Base-by-base conservation (phyloP, 2,797 vertebrate species). In the Enteromius viviparus region DNA sequence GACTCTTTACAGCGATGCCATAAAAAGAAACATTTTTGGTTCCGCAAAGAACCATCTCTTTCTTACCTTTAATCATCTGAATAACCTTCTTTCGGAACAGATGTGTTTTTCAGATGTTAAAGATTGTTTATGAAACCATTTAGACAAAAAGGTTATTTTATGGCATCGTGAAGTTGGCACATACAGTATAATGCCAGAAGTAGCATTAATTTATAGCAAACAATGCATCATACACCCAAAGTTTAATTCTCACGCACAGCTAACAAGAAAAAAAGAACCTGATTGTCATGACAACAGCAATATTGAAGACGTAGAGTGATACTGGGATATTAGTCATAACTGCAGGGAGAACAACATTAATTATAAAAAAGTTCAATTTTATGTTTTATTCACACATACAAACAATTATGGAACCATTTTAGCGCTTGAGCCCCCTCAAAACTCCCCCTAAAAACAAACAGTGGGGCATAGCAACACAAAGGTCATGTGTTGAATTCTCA, bases 221-320 rank as follows among this genome's bases (percentile, higher is more conserved):
- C 47, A 29, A 34, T 51, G 29, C 49, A 32, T 21, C 70, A 51
- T 21, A n/a, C 29, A 55, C 10, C 37, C 29, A 55, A 55, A 55
- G 55, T 32, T 37, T 75, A 3, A 55, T 55, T 75, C 21, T 23
- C 32, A 37, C 37, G 19, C 32, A 55, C 32, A 55, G 11, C 29
- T 37, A n/a, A 55, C 11, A 75, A 6, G n/a, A 75, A 51, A 53
- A n/a, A 53, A 8, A 7, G 29, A 75, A 55, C 21, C 49, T 37
- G 72, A 75, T 55, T 75, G 72, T 37, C 72, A 75, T 75, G 72
- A 75, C 72, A 75, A 75, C 72, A 23, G 49, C 11, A 75, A 75
- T 75, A 75, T 37, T 75, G 3, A 72, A 72, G 70, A 51, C 2
- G 47, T 7, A 34, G 17, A 72, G 9, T 37, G 71, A 75, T 5